Evolutionary conservation across 2,113 vertebrate genomes (phyloP).

Genomic region (Rhineura floridana): DNA sequence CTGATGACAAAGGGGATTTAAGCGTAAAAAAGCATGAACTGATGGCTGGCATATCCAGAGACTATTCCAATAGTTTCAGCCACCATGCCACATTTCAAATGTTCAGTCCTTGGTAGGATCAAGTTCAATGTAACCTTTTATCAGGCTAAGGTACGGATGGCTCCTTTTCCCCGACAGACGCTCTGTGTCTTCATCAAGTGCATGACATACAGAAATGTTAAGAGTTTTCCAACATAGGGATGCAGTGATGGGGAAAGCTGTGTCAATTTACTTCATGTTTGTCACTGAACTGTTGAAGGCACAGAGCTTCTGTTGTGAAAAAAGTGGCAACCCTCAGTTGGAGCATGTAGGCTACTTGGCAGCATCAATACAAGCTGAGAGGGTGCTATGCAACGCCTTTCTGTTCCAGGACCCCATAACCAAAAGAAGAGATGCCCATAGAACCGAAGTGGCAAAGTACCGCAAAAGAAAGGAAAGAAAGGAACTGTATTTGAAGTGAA

Average conservation of each 20-base stretch:
- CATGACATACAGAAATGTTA: not conserved
- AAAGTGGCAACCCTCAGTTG: not conserved
- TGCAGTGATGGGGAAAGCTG: not conserved
- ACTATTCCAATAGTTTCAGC: not conserved
- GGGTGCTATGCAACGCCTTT: not conserved
- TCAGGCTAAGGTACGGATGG: not conserved
- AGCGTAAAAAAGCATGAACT: not conserved
- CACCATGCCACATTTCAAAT: not conserved
- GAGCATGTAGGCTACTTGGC: not conserved
- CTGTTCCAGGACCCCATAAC: too few species aligned
- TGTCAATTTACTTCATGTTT: not conserved
- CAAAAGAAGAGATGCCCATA: not conserved
- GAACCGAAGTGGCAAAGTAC: not conserved
- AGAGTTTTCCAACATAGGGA: not conserved
- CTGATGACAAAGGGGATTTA: not conserved
- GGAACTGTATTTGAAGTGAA: not conserved
- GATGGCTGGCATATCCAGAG: not conserved
- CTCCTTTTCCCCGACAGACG: not conserved
- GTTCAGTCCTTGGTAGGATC: not conserved
- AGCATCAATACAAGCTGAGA: not conserved
- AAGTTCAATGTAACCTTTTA: not conserved
- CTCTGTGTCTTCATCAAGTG: not conserved
- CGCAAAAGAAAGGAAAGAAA: not conserved
- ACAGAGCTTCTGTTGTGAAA: not conserved
- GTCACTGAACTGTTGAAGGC: not conserved